A percentile compares a stretch with the other conserved stretches of the same genome.
These are phyloP conservation scores for Pachyrhynchus sulphureomaculatus DNA, from an alignment of 1,140 invertebrate genomes.

Conservation along the genomic window DNA sequence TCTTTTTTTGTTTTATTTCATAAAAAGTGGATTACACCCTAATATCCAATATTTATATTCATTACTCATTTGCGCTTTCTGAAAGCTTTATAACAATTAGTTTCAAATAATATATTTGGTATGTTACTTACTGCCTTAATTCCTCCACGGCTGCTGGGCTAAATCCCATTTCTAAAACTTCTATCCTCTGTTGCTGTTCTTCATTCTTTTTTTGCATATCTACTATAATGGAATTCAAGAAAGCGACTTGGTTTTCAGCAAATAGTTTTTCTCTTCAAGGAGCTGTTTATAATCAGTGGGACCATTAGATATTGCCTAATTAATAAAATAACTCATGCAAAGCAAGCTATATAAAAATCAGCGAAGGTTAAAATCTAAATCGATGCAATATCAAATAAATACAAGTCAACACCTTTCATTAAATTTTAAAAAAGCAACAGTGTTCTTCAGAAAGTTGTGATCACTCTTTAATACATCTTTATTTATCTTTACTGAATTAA, in stretches of 20 bases:
- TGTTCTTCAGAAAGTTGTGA: too few species aligned
- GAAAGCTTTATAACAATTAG: too few species aligned
- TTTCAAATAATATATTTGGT: too few species aligned
- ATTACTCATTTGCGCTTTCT: too few species aligned
- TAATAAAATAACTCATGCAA: conserved; percentile 1
- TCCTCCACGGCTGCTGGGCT: conserved; percentile 61
- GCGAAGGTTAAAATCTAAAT: neutral
- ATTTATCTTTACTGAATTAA: too few species aligned
- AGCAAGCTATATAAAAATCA: neutral
- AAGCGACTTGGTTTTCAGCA: conserved; percentile 78
- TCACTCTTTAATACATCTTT: too few species aligned
- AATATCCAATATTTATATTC: too few species aligned
- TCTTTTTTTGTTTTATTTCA: too few species aligned
- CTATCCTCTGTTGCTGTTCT: conserved; percentile 73
- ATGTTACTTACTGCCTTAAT: conserved; percentile 19
- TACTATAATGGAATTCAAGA: conserved; percentile 94
- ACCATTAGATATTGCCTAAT: conserved; percentile 24
- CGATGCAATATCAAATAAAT: too few species aligned
- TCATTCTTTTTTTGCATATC: conserved; percentile 94
- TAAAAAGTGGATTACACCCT: too few species aligned
- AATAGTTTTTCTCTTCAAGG: conserved; percentile 68
- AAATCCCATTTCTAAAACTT: conserved; percentile 72
- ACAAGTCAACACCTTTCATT: too few species aligned
- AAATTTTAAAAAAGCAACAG: too few species aligned
- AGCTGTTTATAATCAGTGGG: conserved; percentile 50